These are phyloP conservation scores for Molorchus minor DNA, from an alignment of 2,888 invertebrate genomes.

Conservation along the genomic window DNA sequence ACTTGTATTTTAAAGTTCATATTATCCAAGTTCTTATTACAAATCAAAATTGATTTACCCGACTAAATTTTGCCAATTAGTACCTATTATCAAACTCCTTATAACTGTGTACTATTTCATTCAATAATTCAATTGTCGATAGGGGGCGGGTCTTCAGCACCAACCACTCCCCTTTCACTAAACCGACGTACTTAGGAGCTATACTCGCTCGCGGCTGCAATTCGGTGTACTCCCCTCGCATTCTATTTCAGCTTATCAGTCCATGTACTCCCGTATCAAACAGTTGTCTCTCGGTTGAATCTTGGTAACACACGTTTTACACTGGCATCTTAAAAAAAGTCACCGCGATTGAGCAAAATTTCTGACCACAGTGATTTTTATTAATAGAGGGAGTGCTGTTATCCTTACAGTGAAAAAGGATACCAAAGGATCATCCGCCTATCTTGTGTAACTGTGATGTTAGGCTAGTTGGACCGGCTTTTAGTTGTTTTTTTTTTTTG, in stretches of 20 bases:
- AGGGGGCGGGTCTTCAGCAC: too few relatives aligned
- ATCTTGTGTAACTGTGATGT: constrained; percentile 16
- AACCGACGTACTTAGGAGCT: constrained; percentile 22
- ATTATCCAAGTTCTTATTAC: too few relatives aligned
- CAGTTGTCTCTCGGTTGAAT: constrained; percentile 57
- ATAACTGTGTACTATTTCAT: constrained; percentile 54
- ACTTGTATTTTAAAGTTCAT: too few relatives aligned
- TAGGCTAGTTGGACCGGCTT: neutral
- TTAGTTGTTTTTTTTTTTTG: constrained; percentile 9
- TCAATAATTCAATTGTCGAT: constrained; percentile 56
- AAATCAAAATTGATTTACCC: constrained; percentile 1
- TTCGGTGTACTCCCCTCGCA: constrained; percentile 34
- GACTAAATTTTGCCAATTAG: constrained; percentile 26
- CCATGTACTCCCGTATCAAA: constrained; percentile 52
- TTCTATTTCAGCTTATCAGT: constrained; percentile 51
- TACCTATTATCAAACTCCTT: constrained; percentile 41
- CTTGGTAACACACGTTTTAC: constrained; percentile 52
- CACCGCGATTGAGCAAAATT: too few relatives aligned
- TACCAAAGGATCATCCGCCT: too few relatives aligned
- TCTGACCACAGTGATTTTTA: constrained; percentile 4
- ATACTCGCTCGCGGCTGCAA: constrained; percentile 28
- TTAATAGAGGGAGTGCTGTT: too few relatives aligned
- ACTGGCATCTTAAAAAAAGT: constrained; percentile 16
- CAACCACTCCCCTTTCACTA: too few relatives aligned
- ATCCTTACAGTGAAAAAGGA: too few relatives aligned